phyloP scores from a whole-genome alignment of 2,888 invertebrate genomes.

The Tribolium freemani region DNA sequence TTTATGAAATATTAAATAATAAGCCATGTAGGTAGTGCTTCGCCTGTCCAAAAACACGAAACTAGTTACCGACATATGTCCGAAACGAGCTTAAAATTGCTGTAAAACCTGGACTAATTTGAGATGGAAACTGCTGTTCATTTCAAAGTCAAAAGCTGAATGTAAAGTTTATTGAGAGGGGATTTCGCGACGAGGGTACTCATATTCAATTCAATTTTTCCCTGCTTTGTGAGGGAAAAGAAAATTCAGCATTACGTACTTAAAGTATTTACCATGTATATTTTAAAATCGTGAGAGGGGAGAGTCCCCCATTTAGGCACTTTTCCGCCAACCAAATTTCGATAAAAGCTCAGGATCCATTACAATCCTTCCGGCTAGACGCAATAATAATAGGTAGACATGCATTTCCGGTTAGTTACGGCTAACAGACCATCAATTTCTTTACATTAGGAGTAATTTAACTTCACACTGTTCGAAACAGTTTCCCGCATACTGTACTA shows the following conservation, averaged over 20 bases:
- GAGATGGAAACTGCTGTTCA: not conserved
- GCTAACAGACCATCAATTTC: conserved; percentile 37
- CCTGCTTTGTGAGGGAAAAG: not conserved
- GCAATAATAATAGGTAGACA: conserved; percentile 40
- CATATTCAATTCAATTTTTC: not conserved
- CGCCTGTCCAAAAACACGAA: not conserved
- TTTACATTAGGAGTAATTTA: conserved; percentile 42
- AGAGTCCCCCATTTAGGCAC: not conserved
- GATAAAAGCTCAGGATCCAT: conserved; percentile 27
- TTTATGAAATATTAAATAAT: conserved; percentile 28
- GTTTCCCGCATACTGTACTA: conserved; percentile 23
- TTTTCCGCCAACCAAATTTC: conserved; percentile 23
- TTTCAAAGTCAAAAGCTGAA: not conserved
- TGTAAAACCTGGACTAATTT: not conserved
- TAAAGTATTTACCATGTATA: not conserved
- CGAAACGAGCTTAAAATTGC: not conserved
- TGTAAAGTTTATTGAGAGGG: not conserved
- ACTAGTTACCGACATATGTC: not conserved
- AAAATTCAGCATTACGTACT: not conserved
- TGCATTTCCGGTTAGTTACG: conserved; percentile 36
- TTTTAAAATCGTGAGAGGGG: not conserved
- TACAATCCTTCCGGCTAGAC: conserved; percentile 18
- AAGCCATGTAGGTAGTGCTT: conserved; percentile 7
- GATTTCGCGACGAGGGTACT: not conserved
- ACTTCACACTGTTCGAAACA: conserved; percentile 31